Evolutionary conservation across 2,888 invertebrate genomes (phyloP).

Genomic region (Anthophora plumipes): DNA sequence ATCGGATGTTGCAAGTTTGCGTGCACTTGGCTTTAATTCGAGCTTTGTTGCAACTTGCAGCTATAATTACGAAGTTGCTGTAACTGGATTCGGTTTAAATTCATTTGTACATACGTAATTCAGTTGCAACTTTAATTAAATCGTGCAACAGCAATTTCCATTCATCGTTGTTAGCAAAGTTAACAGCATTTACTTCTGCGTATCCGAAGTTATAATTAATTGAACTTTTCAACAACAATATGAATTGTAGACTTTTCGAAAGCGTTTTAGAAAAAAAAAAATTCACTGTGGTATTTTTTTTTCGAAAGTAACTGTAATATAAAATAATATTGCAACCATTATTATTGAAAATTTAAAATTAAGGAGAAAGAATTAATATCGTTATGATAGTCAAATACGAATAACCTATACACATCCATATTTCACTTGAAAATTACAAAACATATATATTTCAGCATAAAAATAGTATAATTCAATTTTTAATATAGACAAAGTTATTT

Average conservation of each 20-base stretch:
- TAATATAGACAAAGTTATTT: neutral
- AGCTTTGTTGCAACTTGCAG: neutral
- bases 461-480: neutral
- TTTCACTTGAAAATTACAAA: too few relatives aligned
- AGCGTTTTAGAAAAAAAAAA: neutral
- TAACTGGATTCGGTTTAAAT: neutral
- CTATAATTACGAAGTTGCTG: neutral
- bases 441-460: neutral
- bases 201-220: neutral
- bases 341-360: neutral
- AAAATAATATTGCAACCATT: neutral
- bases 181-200: neutral
- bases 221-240: neutral
- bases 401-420: neutral
- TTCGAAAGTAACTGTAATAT: neutral
- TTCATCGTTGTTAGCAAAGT: neutral
- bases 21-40: neutral
- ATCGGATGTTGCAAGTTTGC: neutral
- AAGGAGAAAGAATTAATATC: neutral
- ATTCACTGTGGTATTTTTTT: neutral
- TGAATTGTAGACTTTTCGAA: neutral
- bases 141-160: neutral
- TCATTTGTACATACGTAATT: neutral
- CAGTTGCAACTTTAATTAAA: conserved; percentile 1
- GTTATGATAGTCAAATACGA: neutral